Evolutionary conservation across 2,797 vertebrate genomes (phyloP).

Genomic region (Botia kubotai): DNA sequence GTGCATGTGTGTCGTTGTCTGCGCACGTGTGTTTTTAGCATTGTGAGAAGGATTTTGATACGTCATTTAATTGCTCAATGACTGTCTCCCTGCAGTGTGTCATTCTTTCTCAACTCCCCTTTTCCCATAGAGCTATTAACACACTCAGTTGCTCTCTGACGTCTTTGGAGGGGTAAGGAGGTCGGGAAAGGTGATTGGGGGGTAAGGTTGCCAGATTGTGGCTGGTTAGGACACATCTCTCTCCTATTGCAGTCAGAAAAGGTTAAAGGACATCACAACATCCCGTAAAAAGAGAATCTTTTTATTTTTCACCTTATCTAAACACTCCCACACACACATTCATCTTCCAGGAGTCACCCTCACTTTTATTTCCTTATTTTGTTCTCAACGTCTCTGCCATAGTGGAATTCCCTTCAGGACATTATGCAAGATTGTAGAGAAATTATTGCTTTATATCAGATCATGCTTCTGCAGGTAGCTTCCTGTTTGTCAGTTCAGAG

Average conservation of each 20-base stretch:
- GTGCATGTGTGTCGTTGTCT: conserved; percentile 27
- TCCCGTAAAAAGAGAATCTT: conserved; percentile 71
- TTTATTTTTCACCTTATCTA: conserved; percentile 68
- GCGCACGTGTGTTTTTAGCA: conserved; percentile 30
- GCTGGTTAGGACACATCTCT: conserved; percentile 60
- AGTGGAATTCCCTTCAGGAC: conserved; percentile 78
- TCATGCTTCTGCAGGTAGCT: conserved; percentile 64
- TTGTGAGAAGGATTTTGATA: conserved; percentile 69
- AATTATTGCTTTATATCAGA: conserved; percentile 71
- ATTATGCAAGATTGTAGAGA: conserved; percentile 66
- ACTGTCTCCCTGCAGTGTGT: conserved; percentile 71
- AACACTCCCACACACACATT: conserved; percentile 52
- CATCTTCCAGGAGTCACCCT: conserved; percentile 66
- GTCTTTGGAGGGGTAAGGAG: conserved; percentile 63
- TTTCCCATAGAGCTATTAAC: conserved; percentile 67
- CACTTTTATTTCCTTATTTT: conserved; percentile 59
- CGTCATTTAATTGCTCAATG: conserved; percentile 79
- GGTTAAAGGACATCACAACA: conserved; percentile 47
- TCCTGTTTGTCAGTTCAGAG: conserved; percentile 64
- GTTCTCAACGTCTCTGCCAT: conserved; percentile 68
- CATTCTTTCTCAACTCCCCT: conserved; percentile 66
- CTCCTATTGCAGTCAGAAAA: conserved; percentile 35
- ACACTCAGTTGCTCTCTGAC: conserved; percentile 79
- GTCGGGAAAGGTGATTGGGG: conserved; percentile 25
- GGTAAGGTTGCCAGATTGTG: conserved; percentile 34